A percentile compares a stretch with the other conserved stretches of the same genome.
Evolutionary conservation across 2,888 invertebrate species (phyloP).

Genomic region (Tricholauxania praeusta): DNA sequence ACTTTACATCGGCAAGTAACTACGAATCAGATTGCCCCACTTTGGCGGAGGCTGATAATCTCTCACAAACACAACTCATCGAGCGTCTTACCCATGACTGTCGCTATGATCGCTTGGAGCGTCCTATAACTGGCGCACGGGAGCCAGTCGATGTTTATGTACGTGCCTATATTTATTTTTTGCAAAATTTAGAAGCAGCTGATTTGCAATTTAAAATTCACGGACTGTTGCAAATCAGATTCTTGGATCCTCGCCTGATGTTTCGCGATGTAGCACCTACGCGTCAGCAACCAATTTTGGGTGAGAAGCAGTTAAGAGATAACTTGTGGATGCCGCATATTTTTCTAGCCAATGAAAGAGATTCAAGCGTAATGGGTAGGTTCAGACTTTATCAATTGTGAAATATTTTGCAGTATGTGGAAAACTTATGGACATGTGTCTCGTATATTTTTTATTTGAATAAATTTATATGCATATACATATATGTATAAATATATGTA

Average conservation of each 20-base stretch:
- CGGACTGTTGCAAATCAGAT: conserved; percentile 83
- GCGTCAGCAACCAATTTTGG: conserved; percentile 75
- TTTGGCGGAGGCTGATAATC: conserved; percentile 70
- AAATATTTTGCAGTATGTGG: not conserved
- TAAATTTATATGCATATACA: too few relatives aligned
- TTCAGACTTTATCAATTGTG: not conserved
- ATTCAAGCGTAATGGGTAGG: conserved; percentile 76
- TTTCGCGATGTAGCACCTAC: conserved; percentile 78
- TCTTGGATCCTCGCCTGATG: conserved; percentile 78
- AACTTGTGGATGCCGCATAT: conserved; percentile 87
- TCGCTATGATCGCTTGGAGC: conserved; percentile 80
- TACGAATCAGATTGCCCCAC: conserved; percentile 68
- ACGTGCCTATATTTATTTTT: conserved; percentile 84
- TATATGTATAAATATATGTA: too few relatives aligned
- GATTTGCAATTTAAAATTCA: conserved; percentile 89
- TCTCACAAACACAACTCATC: conserved; percentile 81
- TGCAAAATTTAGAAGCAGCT: conserved; percentile 85
- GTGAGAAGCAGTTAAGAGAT: conserved; percentile 77
- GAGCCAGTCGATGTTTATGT: conserved; percentile 79
- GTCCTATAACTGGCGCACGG: conserved; percentile 72
- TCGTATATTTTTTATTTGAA: too few relatives aligned
- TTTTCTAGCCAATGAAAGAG: conserved; percentile 83
- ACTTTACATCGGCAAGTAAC: not conserved
- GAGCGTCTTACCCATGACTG: conserved; percentile 79
- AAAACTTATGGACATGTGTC: too few relatives aligned